Evolutionary conservation across 2,888 invertebrate genomes (phyloP).

Genomic region (Amiota communis): DNA sequence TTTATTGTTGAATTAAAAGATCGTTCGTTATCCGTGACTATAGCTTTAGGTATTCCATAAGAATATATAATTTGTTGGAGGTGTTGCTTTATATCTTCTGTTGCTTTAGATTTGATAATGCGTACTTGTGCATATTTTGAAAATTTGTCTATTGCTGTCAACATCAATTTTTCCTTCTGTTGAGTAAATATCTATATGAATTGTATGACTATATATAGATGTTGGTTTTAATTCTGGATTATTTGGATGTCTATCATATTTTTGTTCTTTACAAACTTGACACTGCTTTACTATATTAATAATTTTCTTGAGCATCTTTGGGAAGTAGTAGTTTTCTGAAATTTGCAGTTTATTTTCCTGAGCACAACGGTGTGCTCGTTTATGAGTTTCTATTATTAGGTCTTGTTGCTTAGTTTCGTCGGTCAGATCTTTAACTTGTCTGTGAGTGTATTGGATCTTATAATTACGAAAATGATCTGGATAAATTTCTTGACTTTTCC

Average conservation of each 20-base stretch:
- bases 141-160: too few species aligned
- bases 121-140: too few species aligned
- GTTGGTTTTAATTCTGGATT: constrained; percentile 34
- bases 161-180: constrained; percentile 34
- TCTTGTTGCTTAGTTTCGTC: constrained; percentile 24
- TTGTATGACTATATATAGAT: constrained; percentile 41
- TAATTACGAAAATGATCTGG: constrained; percentile 8
- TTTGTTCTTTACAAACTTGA: too few species aligned
- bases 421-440: constrained; percentile 30
- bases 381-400: constrained; percentile 26
- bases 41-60: too few species aligned
- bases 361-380: constrained; percentile 28
- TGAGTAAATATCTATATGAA: constrained; percentile 43
- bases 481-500: neutral
- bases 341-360: constrained; percentile 39
- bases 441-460: constrained; percentile 30
- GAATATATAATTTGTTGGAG: too few species aligned
- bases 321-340: constrained; percentile 36
- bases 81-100: too few species aligned
- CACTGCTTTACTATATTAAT: constrained; percentile 12
- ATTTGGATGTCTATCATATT: too few species aligned
- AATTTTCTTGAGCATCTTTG: constrained; percentile 24
- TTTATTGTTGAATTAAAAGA: too few species aligned
- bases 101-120: too few species aligned
- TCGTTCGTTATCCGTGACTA: too few species aligned